A percentile compares a stretch with the other conserved stretches of the same genome.
Conservation (phyloP, 2,888 invertebrate species). For the Phlogophora meticulosa region DNA sequence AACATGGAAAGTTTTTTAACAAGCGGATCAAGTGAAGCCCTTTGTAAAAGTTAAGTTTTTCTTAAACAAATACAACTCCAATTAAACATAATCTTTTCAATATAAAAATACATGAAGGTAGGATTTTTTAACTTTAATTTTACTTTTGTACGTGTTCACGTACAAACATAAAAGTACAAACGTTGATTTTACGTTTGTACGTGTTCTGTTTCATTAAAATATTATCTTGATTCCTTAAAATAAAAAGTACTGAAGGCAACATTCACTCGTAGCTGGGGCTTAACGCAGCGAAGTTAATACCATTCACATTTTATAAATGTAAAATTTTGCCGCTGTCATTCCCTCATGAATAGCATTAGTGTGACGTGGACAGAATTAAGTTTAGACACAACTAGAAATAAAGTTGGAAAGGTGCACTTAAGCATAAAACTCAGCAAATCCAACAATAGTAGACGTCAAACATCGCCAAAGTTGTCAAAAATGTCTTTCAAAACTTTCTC, state of each 20-base stretch:
- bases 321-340: not conserved
- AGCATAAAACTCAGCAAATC: not conserved
- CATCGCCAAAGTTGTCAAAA: not conserved
- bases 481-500: conserved; percentile 2
- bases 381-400: not conserved
- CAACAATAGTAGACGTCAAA: conserved; percentile 13
- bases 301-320: too few relatives aligned
- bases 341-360: not conserved
- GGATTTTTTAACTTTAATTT: not conserved
- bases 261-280: too few relatives aligned
- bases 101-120: not conserved
- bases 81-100: not conserved
- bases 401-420: conserved; percentile 18
- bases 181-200: too few relatives aligned
- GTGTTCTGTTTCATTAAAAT: too few relatives aligned
- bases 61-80: not conserved
- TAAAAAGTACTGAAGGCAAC: too few relatives aligned
- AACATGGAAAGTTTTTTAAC: not conserved
- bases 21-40: not conserved
- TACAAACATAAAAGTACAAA: too few relatives aligned
- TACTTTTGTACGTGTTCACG: too few relatives aligned
- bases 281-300: too few relatives aligned
- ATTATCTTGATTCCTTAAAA: too few relatives aligned
- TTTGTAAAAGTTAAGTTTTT: not conserved
- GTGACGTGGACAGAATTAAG: not conserved